Base-by-base conservation (phyloP, 23 tunicate species). In the Pegea sp. region DNA sequence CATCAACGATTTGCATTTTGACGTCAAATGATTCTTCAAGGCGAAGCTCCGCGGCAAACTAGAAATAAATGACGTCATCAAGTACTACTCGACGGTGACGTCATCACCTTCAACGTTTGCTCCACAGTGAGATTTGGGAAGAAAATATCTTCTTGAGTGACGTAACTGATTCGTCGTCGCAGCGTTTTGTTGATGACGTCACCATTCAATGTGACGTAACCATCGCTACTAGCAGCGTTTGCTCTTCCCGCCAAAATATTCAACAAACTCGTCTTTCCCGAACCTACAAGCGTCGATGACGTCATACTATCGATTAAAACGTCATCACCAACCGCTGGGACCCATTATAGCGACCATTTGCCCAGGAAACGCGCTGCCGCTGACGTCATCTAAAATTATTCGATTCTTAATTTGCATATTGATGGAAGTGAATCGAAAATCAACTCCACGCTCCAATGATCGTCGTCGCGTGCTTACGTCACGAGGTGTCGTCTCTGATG, bases 311-410 rank as follows among this genome's bases (percentile, higher is more conserved):
- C 6, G 6, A 6, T 20, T 11, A 50, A 50, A 13, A 13, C 8
- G 28, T 6, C 7, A 7, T 28, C 27, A 59, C 78, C 59, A 50
- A 80, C 93, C 93, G 56, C 93, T 80, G 18, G 93, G 93, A 34
- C 93, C 93, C 93, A 80, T 80, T 4, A 80, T 70, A 0, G 93
- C 93, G 59, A 80, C 34, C 27, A 80, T 64, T 62, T 80, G 68
- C 26, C 93, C 93, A 16, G 93, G 93, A 22, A 43, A 46, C 16
- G 80, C 93, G 22, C 74, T 72, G 16, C 93, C 93, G 53, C 93
- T 80, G 0, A 80, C 57, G 51, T 80, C 93, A 3, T 61, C 19
- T 16, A 80, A 58, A 18, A 80, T 80, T 54, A 65, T 60, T 34
- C 71, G 71, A 46, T 54, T 79, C 52, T 80, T 80, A 34, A 80